Evolutionary conservation across 2,113 vertebrate genomes (phyloP), one percentile per base, ranked within the genome.

Genomic region (Polypterus senegalus): DNA sequence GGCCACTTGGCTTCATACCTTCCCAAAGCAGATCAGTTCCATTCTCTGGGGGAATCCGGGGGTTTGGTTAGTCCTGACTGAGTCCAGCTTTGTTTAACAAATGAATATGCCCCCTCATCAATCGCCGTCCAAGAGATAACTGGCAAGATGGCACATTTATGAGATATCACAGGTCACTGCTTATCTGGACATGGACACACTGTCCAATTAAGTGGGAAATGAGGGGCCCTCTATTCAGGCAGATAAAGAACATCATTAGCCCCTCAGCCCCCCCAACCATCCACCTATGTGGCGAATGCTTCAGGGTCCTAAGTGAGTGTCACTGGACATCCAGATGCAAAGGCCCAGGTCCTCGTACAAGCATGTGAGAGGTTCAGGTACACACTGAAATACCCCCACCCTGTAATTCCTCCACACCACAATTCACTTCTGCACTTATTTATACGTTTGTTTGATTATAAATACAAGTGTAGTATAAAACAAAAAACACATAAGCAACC

Each of bases 151-250:
- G 60, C 46, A 54, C 55, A 62, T 43, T 45, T 66, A 54, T 70
- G 49, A 58, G 56, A 58, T 58, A 58, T 58, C 27, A 45, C 65
- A 63, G 60, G 67, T 58, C 64, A 47, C 54, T 5, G 11, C 66
- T 76, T 70, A 76, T 76, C 69, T 69, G 7, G 10, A 44, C 56
- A 48, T 59, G 64, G 69, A 57, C 59, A 63, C 65, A 57, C 59
- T 61, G 52, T 68, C 55, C 67, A 70, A 71, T 70, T 66, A 68
- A 67, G 59, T 57, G 61, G 67, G 68, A 67, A 71, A 69, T 68
- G 59, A 70, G 59, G 59, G 51, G 54, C 59, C 54, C 70, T 70
- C 67, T 66, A 73, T 71, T 73, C 67, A 61, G 61, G 48, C 49
- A 63, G 66, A 70, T 71, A 66, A 73, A 73, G 67, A 64, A 65